Conservation (phyloP, 2,797 vertebrate genomes). For the Pterois miles region DNA sequence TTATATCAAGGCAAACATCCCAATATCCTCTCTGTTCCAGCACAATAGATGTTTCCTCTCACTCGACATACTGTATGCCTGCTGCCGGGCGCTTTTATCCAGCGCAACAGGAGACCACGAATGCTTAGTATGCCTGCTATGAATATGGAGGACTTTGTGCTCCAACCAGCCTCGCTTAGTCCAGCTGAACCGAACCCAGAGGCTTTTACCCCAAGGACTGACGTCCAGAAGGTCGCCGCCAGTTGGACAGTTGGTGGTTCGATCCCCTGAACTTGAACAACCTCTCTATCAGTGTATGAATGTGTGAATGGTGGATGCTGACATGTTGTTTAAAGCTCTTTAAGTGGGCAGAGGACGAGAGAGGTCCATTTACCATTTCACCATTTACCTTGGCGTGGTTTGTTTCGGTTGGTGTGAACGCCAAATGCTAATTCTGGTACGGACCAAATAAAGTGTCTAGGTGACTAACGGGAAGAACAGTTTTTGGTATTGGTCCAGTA, state of each 20-base stretch:
- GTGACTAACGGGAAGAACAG: too few relatives aligned
- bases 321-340: too few relatives aligned
- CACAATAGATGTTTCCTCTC: neutral
- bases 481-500: too few relatives aligned
- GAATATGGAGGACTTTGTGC: neutral
- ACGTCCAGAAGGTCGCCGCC: too few relatives aligned
- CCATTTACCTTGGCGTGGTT: too few relatives aligned
- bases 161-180: neutral
- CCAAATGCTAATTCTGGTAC: neutral
- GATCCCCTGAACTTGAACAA: too few relatives aligned
- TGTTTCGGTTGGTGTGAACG: neutral
- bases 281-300: too few relatives aligned
- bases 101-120: neutral
- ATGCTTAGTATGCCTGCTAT: neutral
- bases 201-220: neutral
- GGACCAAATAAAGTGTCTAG: too few relatives aligned
- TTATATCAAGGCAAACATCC: slow-evolving; percentile 25
- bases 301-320: too few relatives aligned
- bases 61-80: neutral
- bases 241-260: too few relatives aligned
- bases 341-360: too few relatives aligned
- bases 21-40: neutral
- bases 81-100: neutral
- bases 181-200: neutral
- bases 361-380: too few relatives aligned